These are phyloP conservation scores for Oreortyx pictus DNA, from an alignment of 2,797 vertebrate genomes.

Conservation along the genomic window DNA sequence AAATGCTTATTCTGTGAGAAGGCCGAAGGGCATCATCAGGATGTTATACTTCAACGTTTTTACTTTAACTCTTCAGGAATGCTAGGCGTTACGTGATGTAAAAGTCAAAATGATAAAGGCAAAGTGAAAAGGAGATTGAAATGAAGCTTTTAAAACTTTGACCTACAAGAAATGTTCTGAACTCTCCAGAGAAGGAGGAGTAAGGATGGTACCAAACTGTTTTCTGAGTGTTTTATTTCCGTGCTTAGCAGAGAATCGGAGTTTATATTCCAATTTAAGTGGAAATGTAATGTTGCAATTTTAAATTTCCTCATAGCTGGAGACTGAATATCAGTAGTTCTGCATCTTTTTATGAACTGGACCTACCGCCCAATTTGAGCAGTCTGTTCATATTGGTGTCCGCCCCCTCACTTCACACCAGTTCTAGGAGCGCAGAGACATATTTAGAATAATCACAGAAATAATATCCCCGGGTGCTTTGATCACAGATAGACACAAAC, in stretches of 20 bases:
- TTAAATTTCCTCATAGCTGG: neutral
- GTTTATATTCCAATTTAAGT: neutral
- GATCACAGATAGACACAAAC: neutral
- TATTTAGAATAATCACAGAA: neutral
- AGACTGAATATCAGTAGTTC: neutral
- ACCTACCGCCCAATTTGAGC: neutral
- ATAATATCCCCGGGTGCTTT: neutral
- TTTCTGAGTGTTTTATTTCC: neutral
- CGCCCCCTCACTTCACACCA: neutral
- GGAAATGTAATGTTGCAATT: neutral
- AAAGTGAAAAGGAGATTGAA: neutral
- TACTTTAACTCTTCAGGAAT: neutral
- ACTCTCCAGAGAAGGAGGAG: neutral
- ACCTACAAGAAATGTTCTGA: neutral
- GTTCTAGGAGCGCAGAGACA: neutral
- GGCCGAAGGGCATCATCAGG: neutral
- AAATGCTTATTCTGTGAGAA: neutral
- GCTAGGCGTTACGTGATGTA: neutral
- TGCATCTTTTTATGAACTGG: neutral
- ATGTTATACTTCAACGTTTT: neutral
- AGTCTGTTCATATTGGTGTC: fast-evolving
- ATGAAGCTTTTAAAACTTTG: neutral
- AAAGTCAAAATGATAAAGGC: neutral
- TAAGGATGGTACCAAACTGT: neutral
- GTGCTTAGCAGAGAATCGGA: neutral